Conservation (phyloP, 2,888 invertebrate species). For the Idaea straminata region DNA sequence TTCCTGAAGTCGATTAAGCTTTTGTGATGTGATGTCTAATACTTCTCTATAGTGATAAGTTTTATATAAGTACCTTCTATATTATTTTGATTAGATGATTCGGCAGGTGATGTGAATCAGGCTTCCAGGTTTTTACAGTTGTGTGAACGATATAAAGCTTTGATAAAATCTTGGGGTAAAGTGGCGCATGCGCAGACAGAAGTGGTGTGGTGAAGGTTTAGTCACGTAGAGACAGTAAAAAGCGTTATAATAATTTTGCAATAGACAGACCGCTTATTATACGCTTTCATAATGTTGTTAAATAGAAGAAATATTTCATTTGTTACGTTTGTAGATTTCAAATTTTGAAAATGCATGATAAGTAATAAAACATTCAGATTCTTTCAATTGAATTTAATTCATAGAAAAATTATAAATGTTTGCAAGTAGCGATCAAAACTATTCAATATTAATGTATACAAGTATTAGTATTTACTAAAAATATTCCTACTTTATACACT, state of each 20-base stretch:
- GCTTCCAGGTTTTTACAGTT: conserved; percentile 43
- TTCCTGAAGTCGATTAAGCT: conserved; percentile 68
- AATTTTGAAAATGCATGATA: conserved; percentile 54
- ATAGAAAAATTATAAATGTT: conserved; percentile 25
- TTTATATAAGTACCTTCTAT: conserved; percentile 21
- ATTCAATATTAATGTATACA: background rate
- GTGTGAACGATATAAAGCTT: conserved; percentile 25
- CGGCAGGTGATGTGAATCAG: conserved; percentile 32
- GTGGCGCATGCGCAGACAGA: conserved; percentile 69
- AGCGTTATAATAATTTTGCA: conserved; percentile 56
- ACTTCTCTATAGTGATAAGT: conserved; percentile 29
- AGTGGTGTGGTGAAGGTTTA: conserved; percentile 67
- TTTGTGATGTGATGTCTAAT: conserved; percentile 77
- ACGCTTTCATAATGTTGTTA: conserved; percentile 66
- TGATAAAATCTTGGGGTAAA: conserved; percentile 39
- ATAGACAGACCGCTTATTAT: conserved; percentile 67
- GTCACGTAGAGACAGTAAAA: conserved; percentile 54
- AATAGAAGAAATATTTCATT: conserved; percentile 57
- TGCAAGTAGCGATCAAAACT: conserved; percentile 42
- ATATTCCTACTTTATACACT: background rate
- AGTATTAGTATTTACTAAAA: background rate
- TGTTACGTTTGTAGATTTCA: conserved; percentile 59
- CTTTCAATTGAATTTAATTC: conserved; percentile 38
- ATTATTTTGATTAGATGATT: conserved; percentile 24
- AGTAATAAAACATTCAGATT: conserved; percentile 32